Evolutionary conservation across 2,888 invertebrate species (phyloP).

Genomic region (Hermodice carunculata): DNA sequence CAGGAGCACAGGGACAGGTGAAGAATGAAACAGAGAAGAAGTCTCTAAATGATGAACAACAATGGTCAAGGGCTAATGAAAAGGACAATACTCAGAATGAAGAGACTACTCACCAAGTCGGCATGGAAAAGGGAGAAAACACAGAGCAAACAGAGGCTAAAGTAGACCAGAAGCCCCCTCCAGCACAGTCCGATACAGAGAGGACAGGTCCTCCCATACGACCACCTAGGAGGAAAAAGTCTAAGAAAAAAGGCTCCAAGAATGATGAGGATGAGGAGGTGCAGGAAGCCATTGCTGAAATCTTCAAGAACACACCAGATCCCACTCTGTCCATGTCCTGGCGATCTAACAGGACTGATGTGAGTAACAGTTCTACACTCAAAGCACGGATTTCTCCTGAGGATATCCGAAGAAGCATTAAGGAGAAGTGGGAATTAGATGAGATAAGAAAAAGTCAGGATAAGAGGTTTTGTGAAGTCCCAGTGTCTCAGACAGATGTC

Average conservation of each 20-base stretch:
- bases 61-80: too few species aligned
- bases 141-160: background rate
- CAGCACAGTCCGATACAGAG: too few species aligned
- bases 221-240: background rate
- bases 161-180: background rate
- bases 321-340: conserved; percentile 28
- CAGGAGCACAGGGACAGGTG: too few species aligned
- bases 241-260: background rate
- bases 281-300: conserved; percentile 62
- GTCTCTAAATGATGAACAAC: too few species aligned
- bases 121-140: background rate
- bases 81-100: too few species aligned
- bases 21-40: too few species aligned
- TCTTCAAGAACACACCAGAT: conserved; percentile 46
- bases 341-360: conserved; percentile 3
- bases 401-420: background rate
- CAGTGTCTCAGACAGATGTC: too few species aligned
- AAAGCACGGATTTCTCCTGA: too few species aligned
- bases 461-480: conserved; percentile 36
- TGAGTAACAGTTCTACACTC: too few species aligned
- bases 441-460: conserved; percentile 18
- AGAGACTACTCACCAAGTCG: too few species aligned
- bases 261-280: conserved; percentile 52
- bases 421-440: conserved; percentile 6
- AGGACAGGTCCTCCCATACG: background rate